phyloP scores from a whole-genome alignment of 2,113 vertebrate species.

The Halcyon malimbica region DNA sequence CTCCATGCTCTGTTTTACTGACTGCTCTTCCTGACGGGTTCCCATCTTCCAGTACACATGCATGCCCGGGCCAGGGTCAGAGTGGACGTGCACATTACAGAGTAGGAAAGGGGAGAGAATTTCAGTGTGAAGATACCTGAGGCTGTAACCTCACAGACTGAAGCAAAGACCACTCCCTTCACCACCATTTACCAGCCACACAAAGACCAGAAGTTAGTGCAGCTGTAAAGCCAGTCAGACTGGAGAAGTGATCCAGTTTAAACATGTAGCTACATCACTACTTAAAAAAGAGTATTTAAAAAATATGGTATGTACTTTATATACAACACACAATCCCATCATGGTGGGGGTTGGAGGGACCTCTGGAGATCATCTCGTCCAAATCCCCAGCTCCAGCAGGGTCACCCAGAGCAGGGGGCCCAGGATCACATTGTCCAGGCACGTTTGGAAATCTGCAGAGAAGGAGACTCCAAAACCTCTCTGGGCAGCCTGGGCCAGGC shows the following conservation, averaged over 20 bases:
- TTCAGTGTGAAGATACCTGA: background rate
- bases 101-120: background rate
- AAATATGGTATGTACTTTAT: fast-evolving
- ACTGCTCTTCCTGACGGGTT: background rate
- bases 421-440: background rate
- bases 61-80: background rate
- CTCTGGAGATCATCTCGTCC: background rate
- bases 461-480: background rate
- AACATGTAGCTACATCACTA: background rate
- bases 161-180: background rate
- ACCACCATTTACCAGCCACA: background rate
- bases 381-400: background rate
- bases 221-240: background rate
- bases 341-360: background rate
- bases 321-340: background rate
- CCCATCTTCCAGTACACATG: background rate
- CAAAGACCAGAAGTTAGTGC: background rate
- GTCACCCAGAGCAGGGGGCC: background rate
- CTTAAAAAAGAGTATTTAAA: background rate
- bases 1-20: background rate
- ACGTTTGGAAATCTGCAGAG: background rate
- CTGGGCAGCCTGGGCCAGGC: background rate
- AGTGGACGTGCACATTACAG: background rate
- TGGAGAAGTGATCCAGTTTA: background rate
- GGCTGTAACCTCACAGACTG: background rate